Base-by-base conservation (phyloP, 2,797 vertebrate species). In the Gymnocypris eckloni region DNA sequence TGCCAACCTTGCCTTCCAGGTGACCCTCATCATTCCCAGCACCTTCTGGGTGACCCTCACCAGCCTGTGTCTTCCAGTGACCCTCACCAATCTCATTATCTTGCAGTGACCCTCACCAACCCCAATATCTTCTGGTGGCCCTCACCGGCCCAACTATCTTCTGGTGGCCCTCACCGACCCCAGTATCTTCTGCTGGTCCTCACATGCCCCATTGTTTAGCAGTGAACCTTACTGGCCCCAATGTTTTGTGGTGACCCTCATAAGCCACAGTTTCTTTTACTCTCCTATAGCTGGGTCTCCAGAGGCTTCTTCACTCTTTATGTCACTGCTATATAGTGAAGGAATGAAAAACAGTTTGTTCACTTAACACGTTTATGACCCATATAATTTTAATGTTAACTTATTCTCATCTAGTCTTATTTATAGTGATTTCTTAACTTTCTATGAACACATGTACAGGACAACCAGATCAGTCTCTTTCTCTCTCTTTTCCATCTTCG, bases 1-100 rank as follows among this genome's bases (percentile, higher is more conserved):
- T 1, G 2, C 0, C 33, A 8, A 18, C 10, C 4, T 0, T 37
- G 33, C 8, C 2, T 33, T 28, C 0, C 0, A 33, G 2, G 8
- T 4, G 9, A n/a, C 4, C 5, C 3, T n/a, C 7, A 43, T 5
- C 0, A 2, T 0, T 11, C 4, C 39, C 0, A 1, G 1, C 13
- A 18, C 2, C 5, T 20, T 16, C 1, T 0, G 2, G 28, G 25
- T 70, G 20, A 5, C 4, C 4, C 18, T 70, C 18, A 70, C 2
- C 2, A 3, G 0, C 15, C 15, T 3, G 18, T 70, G 18, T 70
- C 67, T 41, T 70, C 0, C 2, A 5, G 18, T 70, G 37, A 22
- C 2, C 9, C 18, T 70, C 9, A 70, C 22, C 4, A 43, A 9
- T 1, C 13, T 12, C 66, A 69, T 33, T 69, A 33, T 59, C 56